Evolutionary conservation across 2,113 vertebrate species (phyloP).

Genomic region (Mustela lutreola): DNA sequence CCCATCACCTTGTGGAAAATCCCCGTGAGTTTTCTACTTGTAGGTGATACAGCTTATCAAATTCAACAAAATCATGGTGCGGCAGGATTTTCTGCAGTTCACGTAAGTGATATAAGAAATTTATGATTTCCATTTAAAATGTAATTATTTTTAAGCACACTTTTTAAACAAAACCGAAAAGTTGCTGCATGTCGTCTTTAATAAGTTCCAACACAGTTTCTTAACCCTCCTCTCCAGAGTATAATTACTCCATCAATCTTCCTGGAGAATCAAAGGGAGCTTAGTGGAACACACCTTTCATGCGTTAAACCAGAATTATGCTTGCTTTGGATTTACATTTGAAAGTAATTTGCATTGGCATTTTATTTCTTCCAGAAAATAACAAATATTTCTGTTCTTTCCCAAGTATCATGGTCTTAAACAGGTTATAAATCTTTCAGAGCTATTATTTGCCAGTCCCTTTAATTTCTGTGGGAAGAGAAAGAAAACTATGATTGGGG

Average conservation of each 20-base stretch:
- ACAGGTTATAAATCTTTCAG: not conserved
- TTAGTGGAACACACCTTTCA: not conserved
- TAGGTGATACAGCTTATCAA: not conserved
- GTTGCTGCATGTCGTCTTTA: not conserved
- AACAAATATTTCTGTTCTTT: constrained; percentile 4
- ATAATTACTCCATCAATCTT: constrained; percentile 34
- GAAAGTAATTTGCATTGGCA: constrained; percentile 45
- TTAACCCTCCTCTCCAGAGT: constrained; percentile 33
- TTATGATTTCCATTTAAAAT: constrained; percentile 57
- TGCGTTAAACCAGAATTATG: not conserved
- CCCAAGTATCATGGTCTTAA: not conserved
- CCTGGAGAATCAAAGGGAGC: not conserved
- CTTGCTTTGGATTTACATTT: constrained; percentile 34
- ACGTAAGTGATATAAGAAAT: not conserved
- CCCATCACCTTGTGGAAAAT: not conserved
- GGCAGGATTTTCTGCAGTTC: not conserved
- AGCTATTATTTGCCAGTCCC: not conserved
- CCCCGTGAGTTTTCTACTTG: rapidly evolving
- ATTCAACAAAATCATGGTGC: not conserved
- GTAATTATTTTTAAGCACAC: constrained; percentile 67
- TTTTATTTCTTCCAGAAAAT: constrained; percentile 47
- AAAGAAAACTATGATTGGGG: not conserved
- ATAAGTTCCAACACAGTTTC: not conserved
- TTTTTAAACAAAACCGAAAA: constrained; percentile 55
- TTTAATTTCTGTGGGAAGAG: not conserved